Percentiles rank a stretch among this genome's conserved stretches.
Evolutionary conservation across 2,113 vertebrate species (phyloP).

Genomic region (Phaethon lepturus): DNA sequence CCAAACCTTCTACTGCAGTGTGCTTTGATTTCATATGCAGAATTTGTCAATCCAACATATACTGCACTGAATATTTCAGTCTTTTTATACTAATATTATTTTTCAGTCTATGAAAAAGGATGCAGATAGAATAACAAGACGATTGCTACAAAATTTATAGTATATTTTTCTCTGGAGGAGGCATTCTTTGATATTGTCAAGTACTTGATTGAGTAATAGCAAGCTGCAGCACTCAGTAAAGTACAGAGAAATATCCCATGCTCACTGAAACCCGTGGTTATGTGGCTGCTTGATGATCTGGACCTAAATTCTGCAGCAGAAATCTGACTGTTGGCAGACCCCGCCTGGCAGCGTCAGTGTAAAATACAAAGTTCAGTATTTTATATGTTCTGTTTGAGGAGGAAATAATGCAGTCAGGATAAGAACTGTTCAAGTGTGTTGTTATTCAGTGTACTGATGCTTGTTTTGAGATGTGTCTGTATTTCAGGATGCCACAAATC

Average conservation of each 20-base stretch:
- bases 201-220: not conserved
- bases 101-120: not conserved
- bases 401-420: not conserved
- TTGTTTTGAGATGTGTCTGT: not conserved
- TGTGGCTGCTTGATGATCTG: not conserved
- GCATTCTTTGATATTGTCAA: not conserved
- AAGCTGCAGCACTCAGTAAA: not conserved
- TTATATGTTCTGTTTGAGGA: not conserved
- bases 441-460: not conserved
- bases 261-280: accelerated
- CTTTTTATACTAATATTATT: not conserved
- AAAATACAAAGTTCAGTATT: not conserved
- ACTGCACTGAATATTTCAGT: not conserved
- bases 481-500: not conserved
- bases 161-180: not conserved
- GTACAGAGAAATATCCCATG: not conserved
- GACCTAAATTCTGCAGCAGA: not conserved
- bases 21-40: not conserved
- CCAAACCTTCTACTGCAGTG: not conserved
- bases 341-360: not conserved
- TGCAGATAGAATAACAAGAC: not conserved
- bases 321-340: not conserved
- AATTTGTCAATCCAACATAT: not conserved
- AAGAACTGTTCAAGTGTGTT: not conserved
- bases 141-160: not conserved